A percentile compares a stretch with the other conserved stretches of the same genome.
These are phyloP conservation scores for Thomomys bottae DNA, from an alignment of 2,113 vertebrate species.

Conservation along the genomic window DNA sequence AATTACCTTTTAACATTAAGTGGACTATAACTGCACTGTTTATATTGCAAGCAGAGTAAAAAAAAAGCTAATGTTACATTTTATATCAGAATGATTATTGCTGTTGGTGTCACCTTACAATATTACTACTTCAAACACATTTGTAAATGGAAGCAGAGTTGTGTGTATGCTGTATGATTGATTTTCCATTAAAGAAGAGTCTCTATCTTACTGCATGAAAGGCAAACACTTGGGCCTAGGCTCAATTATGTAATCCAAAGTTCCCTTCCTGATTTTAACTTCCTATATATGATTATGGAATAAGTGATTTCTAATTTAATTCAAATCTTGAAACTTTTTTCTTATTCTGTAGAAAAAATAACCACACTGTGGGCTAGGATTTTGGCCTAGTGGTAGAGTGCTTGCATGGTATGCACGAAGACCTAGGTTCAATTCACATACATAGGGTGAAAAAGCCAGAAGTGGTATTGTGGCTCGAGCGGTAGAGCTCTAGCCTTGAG, in stretches of 20 bases:
- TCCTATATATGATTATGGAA: background rate
- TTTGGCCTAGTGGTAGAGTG: too few relatives aligned
- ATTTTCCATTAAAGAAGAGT: background rate
- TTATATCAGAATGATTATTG: slow-evolving; percentile 69
- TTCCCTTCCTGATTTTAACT: background rate
- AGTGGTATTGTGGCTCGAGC: too few relatives aligned
- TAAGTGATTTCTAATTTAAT: background rate
- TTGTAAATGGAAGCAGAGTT: slow-evolving; percentile 2
- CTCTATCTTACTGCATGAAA: background rate
- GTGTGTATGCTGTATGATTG: background rate
- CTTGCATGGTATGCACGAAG: too few relatives aligned
- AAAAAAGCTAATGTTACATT: slow-evolving; percentile 67
- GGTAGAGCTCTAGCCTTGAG: too few relatives aligned
- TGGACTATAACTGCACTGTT: slow-evolving; percentile 76
- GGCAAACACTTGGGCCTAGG: background rate
- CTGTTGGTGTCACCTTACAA: slow-evolving; percentile 46
- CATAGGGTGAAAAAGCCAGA: too few relatives aligned
- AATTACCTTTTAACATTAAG: slow-evolving; percentile 81
- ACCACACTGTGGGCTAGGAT: too few relatives aligned
- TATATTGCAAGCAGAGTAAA: slow-evolving; percentile 50
- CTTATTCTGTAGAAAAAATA: slow-evolving; percentile 7
- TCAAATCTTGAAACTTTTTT: background rate
- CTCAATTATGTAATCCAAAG: background rate
- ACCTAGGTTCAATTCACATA: too few relatives aligned
- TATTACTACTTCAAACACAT: slow-evolving; percentile 48